phyloP scores from a whole-genome alignment of 2,888 invertebrate genomes.

The Odontomyia ornata region DNA sequence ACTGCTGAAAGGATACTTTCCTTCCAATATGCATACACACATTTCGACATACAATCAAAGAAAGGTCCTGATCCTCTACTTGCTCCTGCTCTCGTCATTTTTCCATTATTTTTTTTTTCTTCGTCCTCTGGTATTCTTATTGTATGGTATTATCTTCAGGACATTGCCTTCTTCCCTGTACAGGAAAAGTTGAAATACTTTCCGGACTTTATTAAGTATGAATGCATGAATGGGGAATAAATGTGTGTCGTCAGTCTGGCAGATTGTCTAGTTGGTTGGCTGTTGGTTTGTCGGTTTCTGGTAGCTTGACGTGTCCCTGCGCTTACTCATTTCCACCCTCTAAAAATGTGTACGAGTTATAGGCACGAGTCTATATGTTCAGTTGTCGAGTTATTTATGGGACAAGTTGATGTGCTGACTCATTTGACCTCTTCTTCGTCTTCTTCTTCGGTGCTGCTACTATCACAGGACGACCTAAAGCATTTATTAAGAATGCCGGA shows the following conservation, averaged over 20 bases:
- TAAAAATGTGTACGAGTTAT: conserved; percentile 9
- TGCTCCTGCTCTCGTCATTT: not conserved
- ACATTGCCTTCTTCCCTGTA: conserved; percentile 25
- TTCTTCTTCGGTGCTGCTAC: not conserved
- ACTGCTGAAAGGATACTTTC: conserved; percentile 31
- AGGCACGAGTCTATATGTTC: conserved; percentile 8
- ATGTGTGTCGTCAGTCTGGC: conserved; percentile 39
- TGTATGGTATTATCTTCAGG: conserved; percentile 25
- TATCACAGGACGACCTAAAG: not conserved
- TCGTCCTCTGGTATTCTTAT: not conserved
- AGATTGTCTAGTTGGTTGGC: conserved; percentile 14
- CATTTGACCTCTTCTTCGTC: conserved; percentile 29
- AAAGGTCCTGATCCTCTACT: not conserved
- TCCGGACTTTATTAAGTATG: conserved; percentile 40
- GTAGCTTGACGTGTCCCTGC: not conserved
- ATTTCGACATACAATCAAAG: not conserved
- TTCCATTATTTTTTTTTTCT: not conserved
- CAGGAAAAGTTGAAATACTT: conserved; percentile 38
- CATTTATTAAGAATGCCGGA: not conserved
- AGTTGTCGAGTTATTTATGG: conserved; percentile 28
- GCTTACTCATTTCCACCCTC: conserved; percentile 39
- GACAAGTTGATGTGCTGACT: conserved; percentile 37
- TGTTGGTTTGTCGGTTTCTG: no score
- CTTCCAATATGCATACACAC: not conserved
- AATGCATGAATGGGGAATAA: conserved; percentile 41